Evolutionary conservation across 2,888 invertebrate genomes (phyloP).

Genomic region (Drosophila pullipes): DNA sequence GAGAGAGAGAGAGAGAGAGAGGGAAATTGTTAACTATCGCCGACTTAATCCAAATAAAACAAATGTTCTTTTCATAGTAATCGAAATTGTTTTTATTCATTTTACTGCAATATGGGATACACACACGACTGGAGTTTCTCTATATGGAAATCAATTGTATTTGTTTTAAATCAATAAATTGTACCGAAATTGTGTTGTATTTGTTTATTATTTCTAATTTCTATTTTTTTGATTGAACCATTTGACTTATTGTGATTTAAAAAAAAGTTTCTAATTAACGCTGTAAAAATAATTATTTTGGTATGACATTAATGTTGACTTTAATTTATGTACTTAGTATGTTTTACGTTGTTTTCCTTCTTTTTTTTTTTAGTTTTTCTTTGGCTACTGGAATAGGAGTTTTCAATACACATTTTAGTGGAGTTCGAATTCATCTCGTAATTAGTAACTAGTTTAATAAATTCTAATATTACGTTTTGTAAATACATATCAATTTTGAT

Average conservation of each 20-base stretch:
- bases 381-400: slow-evolving; percentile 66
- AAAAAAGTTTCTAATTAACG: slow-evolving; percentile 11
- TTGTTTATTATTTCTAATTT: neutral
- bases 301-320: slow-evolving; percentile 23
- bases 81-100: slow-evolving; percentile 64
- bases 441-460: slow-evolving; percentile 63
- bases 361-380: slow-evolving; percentile 15
- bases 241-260: neutral
- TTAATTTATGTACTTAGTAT: slow-evolving; percentile 16
- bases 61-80: slow-evolving; percentile 48
- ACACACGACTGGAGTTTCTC: slow-evolving; percentile 9
- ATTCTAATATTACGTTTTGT: slow-evolving; percentile 43
- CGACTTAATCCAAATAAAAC: slow-evolving; percentile 42
- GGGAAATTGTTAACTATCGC: neutral
- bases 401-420: slow-evolving; percentile 46
- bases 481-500: slow-evolving; percentile 46
- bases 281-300: slow-evolving; percentile 7
- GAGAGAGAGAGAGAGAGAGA: neutral
- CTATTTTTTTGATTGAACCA: neutral
- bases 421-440: slow-evolving; percentile 40
- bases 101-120: slow-evolving; percentile 50
- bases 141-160: slow-evolving; percentile 27
- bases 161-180: slow-evolving; percentile 2
- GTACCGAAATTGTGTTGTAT: slow-evolving; percentile 18
- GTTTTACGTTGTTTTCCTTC: neutral